Conservation (phyloP, 2,888 invertebrate genomes). For the Epistrophe eligans region DNA sequence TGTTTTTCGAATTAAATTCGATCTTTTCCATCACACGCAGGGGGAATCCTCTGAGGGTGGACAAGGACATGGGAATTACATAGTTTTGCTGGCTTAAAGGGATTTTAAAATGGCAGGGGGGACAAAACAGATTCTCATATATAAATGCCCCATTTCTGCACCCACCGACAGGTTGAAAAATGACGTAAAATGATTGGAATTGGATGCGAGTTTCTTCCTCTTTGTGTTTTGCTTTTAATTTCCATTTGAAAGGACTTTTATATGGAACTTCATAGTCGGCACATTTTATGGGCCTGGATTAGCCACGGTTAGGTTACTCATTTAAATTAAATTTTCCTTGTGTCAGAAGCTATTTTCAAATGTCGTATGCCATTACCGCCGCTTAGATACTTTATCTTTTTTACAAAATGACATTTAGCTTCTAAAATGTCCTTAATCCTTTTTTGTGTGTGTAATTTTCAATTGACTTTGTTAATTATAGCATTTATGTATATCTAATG, state of each 20-base stretch:
- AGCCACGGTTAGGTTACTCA: conserved; percentile 63
- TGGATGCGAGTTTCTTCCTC: conserved; percentile 43
- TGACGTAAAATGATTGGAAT: conserved; percentile 73
- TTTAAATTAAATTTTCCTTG: conserved; percentile 69
- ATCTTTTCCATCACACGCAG: conserved; percentile 58
- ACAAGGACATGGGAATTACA: conserved; percentile 69
- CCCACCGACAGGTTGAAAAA: conserved; percentile 72
- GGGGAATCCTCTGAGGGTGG: conserved; percentile 38
- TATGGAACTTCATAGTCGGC: background rate
- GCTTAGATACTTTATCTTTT: conserved; percentile 3
- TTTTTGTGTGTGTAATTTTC: conserved; percentile 69
- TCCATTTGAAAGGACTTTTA: conserved; percentile 55
- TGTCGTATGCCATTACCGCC: conserved; percentile 34
- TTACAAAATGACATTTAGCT: conserved; percentile 40
- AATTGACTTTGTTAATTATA: conserved; percentile 74
- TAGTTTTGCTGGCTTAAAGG: conserved; percentile 58
- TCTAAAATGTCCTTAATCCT: conserved; percentile 51
- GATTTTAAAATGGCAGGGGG: conserved; percentile 62
- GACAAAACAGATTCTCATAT: conserved; percentile 4
- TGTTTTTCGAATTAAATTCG: conserved; percentile 76
- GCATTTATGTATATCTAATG: conserved; percentile 55
- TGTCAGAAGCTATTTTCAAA: conserved; percentile 45
- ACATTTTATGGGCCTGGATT: conserved; percentile 57
- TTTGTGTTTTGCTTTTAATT: conserved; percentile 51
- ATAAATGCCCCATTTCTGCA: conserved; percentile 6